Evolutionary conservation across 2,113 vertebrate species (phyloP), one percentile per base, ranked within the genome.

Genomic region (Oryzias curvinotus): DNA sequence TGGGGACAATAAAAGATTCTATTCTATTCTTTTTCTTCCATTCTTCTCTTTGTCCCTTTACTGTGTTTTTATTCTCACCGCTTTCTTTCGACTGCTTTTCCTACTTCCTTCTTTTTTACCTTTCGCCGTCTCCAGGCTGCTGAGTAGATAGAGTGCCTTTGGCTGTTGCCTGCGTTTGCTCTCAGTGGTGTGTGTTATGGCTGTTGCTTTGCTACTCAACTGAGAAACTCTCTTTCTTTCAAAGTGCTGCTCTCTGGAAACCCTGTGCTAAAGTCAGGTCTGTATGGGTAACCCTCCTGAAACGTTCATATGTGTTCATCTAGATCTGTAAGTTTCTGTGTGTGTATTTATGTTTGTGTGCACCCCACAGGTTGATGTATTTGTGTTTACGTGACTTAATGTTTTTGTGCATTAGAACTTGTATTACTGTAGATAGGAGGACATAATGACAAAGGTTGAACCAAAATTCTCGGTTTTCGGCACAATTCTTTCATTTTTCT

Each of bases 231-330:
- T 92, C 82, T 90, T 85, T 91, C 68, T 91, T 77, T 85, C 75
- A 85, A 89, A 90, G 85, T 90, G 92, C 92, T 92, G 91, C 92
- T 88, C 55, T 84, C 85, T 90, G 91, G 90, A 87, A 92, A 90
- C 80, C 90, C 90, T 75, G 86, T 90, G 82, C 90, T 91, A 88
- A 89, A 77, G 75, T 90, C 90, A 93, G 92, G 92, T 93, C 86
- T 92, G 92, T 93, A 92, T 76, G 36, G 78, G 84, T 90, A 87
- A 90, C 80, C 71, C 81, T 82, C 46, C 58, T 76, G 52, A 67
- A 63, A 49, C 84, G 80, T 84, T 25, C 78, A 36, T 72, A 70
- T 10, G 62, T 86, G 64, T 80, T 44, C n/a, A 79, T 82, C 63
- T 78, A 60, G 46, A 67, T 8, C 63, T 75, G 66, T 80, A 49